A percentile compares a stretch with the other conserved stretches of the same genome.
phyloP scores from a whole-genome alignment of 2,888 invertebrate species.

The Lottia gigantea region DNA sequence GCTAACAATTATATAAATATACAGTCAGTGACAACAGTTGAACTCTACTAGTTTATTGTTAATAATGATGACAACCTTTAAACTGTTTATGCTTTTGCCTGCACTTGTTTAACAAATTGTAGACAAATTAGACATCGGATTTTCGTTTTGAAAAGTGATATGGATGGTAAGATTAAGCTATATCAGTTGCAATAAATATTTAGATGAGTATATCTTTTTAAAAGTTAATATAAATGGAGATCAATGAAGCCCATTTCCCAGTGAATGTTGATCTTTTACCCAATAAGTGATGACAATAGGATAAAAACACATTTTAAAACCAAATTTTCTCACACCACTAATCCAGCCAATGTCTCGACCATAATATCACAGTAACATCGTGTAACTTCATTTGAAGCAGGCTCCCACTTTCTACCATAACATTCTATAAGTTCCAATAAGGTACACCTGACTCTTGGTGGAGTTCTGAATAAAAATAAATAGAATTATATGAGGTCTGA shows the following conservation, averaged over 20 bases:
- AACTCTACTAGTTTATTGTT: no score
- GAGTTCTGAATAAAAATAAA: conserved; percentile 38
- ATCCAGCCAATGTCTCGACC: conserved; percentile 50
- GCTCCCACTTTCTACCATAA: conserved; percentile 48
- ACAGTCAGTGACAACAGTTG: no score
- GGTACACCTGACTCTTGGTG: conserved; percentile 44
- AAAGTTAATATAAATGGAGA: not conserved
- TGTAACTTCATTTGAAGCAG: conserved; percentile 51
- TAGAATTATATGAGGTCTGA: not conserved
- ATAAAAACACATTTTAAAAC: not conserved
- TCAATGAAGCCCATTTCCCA: not conserved
- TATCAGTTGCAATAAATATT: no score
- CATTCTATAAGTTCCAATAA: conserved; percentile 52
- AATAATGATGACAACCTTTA: no score
- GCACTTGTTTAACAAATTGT: no score
- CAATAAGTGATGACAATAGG: not conserved
- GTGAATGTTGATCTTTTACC: not conserved
- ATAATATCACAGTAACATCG: conserved; percentile 54
- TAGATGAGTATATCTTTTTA: no score
- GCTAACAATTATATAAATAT: no score
- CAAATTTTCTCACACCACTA: conserved; percentile 27
- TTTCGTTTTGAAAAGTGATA: no score
- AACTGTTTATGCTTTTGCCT: no score
- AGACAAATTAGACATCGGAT: no score
- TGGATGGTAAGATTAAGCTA: no score